Base-by-base conservation (phyloP, 2,888 invertebrate species). In the Lasioglossum marginatum region DNA sequence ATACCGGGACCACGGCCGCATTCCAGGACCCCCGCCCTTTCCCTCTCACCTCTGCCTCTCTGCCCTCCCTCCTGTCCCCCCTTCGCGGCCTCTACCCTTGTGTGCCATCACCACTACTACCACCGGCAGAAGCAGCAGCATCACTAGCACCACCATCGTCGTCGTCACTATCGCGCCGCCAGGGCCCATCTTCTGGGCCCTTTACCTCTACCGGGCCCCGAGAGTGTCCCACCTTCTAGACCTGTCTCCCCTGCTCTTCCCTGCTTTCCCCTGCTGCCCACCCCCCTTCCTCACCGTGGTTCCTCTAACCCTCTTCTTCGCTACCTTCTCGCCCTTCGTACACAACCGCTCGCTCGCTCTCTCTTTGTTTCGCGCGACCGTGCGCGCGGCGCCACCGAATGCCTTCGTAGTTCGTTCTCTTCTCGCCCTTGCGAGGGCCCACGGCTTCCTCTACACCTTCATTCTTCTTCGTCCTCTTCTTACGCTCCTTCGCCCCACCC, bases 1-100 rank as follows among this genome's bases (percentile, higher is more conserved):
- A 92, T 92, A 93, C 92, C 92, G 92, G 93, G 93, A 92, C 93
- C 93, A 93, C 93, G 94, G 94, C 94, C 94, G 94, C 94, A 94
- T 94, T 94, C 95, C 95, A 93, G 91, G 92, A 92, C 93, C 93
- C 92, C 91, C 92, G 90, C 89, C 90, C 89, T 88, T 88, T 90
- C 91, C 84, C 89, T 91, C 88, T 83, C 87, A 80, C 87, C 87
- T 83, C 88, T 83, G 78, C 79, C 79, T 34, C 66, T 74, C 85
- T 45, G 68, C 77, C 73, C 82, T 84, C 85, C 82, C 85, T 57
- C 83, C 77, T 79, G 27, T 37, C 12, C n/a, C 23, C 37, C n/a
- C 68, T 76, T 79, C 80, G 83, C 82, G 77, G 72, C 77, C 57
- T 82, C 82, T 83, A 87, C 88, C 82, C 86, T 80, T 77, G 81